These are phyloP conservation scores for Phataginus tricuspis DNA, from an alignment of 2,797 vertebrate species.

Conservation along the genomic window DNA sequence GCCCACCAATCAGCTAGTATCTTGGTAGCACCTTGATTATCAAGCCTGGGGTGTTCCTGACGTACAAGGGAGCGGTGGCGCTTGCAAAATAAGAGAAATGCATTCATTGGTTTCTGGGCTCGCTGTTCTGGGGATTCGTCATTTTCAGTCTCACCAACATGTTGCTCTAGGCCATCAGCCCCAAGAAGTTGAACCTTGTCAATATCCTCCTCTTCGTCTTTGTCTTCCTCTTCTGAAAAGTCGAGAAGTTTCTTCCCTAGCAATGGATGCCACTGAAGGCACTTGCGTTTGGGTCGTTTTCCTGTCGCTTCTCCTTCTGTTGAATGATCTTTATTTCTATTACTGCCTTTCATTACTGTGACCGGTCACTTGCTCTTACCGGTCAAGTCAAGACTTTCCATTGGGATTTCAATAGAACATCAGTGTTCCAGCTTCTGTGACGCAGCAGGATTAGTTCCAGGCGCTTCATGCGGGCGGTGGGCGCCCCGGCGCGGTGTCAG, in stretches of 20 bases:
- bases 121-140: conserved; percentile 95
- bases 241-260: conserved; percentile 97
- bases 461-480: no score
- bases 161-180: conserved; percentile 88
- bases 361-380: conserved; percentile 71
- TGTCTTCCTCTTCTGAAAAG: conserved; percentile 98
- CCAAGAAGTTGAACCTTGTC: conserved; percentile 92
- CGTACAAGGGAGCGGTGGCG: conserved; percentile 98
- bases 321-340: conserved; percentile 94
- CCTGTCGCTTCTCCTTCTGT: conserved; percentile 93
- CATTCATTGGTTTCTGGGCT: conserved; percentile 98
- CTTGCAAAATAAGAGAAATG: conserved; percentile 99
- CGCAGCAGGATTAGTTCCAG: conserved; percentile 77
- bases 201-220: conserved; percentile 96
- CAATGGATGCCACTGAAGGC: conserved; percentile 99
- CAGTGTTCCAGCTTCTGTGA: neutral
- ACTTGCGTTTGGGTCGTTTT: conserved; percentile 98
- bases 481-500: no score
- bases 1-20: conserved; percentile 99
- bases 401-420: no score
- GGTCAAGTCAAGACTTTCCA: no score
- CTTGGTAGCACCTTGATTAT: conserved; percentile 99
- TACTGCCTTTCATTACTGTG: conserved; percentile 98
- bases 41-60: conserved; percentile 97
- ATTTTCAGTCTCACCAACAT: conserved; percentile 91